These are phyloP conservation scores for Pungitius pungitius DNA, from an alignment of 2,113 vertebrate species.

Conservation along the genomic window DNA sequence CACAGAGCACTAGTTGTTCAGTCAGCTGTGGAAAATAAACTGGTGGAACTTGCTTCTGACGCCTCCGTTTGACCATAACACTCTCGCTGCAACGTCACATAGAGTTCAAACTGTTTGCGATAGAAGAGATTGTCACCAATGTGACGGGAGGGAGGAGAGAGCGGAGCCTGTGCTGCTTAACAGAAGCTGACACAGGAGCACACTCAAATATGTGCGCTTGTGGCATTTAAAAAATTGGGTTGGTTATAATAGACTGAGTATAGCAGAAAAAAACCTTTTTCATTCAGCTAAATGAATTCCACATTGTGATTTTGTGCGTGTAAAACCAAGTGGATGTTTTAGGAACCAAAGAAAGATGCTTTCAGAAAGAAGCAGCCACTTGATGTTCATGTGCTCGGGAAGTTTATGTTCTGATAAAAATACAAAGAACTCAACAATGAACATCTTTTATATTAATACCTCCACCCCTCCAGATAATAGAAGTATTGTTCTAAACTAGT, in stretches of 20 bases:
- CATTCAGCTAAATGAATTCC: background rate
- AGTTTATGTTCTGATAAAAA: background rate
- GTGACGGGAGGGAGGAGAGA: conserved; percentile 39
- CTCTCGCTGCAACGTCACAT: conserved; percentile 59
- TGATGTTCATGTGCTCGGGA: background rate
- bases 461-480: conserved; percentile 3
- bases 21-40: conserved; percentile 61
- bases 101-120: conserved; percentile 31
- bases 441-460: background rate
- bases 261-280: conserved; percentile 1
- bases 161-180: conserved; percentile 39
- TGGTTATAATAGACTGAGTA: conserved; percentile 21
- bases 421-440: background rate
- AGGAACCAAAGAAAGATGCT: background rate
- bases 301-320: background rate
- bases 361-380: background rate
- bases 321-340: background rate
- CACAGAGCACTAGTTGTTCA: conserved; percentile 61
- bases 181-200: conserved; percentile 42
- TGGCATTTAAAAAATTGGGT: conserved; percentile 1
- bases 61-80: conserved; percentile 58
- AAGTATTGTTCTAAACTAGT: conserved; percentile 19
- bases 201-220: background rate
- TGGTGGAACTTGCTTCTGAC: conserved; percentile 55
- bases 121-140: conserved; percentile 49